Conservation (phyloP, 1,140 invertebrate genomes). For the Drosophila repleta region DNA sequence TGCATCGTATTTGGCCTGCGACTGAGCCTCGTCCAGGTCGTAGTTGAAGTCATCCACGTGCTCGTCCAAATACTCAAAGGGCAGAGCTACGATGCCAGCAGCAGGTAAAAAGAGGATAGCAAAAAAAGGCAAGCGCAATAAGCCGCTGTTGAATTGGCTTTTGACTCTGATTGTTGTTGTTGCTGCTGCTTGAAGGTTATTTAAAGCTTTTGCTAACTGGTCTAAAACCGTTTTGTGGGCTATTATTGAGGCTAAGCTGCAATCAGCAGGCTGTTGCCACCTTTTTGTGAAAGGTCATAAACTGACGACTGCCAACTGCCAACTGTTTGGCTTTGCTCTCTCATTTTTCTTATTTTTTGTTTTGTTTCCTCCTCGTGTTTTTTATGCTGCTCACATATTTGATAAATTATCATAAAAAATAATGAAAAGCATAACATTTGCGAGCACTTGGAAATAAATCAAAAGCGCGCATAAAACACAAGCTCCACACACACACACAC, state of each 20-base stretch:
- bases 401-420: constrained; percentile 79
- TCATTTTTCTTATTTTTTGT: neutral
- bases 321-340: neutral
- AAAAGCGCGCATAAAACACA: constrained; percentile 63
- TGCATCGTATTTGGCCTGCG: constrained; percentile 83
- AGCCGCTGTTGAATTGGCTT: constrained; percentile 54
- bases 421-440: constrained; percentile 41
- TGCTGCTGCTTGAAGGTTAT: constrained; percentile 22
- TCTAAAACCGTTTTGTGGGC: constrained; percentile 37
- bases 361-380: neutral
- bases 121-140: constrained; percentile 55
- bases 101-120: neutral
- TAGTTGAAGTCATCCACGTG: constrained; percentile 74
- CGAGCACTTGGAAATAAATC: constrained; percentile 64
- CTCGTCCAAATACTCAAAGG: constrained; percentile 78
- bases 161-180: constrained; percentile 23
- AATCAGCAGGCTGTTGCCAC: constrained; percentile 65
- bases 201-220: constrained; percentile 26
- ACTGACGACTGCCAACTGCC: constrained; percentile 13
- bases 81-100: constrained; percentile 39
- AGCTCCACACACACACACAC: constrained; percentile 9
- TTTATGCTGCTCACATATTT: constrained; percentile 45
- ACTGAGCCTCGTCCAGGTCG: constrained; percentile 81
- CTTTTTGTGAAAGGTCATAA: constrained; percentile 52
- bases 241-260: constrained; percentile 41